A percentile compares a stretch with the other conserved stretches of the same genome.
Conservation (phyloP, 2,888 invertebrate species). For the Trachelus tabidus region DNA sequence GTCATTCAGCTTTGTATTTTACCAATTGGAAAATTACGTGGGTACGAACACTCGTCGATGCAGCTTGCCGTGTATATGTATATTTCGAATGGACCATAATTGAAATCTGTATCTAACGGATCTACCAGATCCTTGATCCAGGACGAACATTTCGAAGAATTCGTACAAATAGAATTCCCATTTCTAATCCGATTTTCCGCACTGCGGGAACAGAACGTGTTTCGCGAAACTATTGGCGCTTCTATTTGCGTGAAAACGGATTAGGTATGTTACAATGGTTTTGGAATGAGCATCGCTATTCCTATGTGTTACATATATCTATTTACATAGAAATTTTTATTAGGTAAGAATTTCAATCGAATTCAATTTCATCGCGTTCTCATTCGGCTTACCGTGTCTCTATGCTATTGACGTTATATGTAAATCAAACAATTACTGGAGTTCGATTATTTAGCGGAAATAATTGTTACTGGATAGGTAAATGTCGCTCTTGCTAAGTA, state of each 20-base stretch:
- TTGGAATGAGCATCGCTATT: background rate
- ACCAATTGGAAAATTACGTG: background rate
- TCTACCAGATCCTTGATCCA: background rate
- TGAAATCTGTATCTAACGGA: background rate
- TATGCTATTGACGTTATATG: background rate
- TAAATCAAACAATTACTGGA: background rate
- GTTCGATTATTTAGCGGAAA: background rate
- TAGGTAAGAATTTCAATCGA: background rate
- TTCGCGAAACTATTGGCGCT: background rate
- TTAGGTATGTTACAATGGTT: background rate
- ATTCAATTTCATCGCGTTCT: background rate
- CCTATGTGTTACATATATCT: background rate
- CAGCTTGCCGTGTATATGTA: background rate
- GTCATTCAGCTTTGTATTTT: background rate
- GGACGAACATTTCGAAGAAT: background rate
- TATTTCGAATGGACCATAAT: background rate
- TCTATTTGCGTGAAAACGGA: background rate
- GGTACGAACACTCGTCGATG: background rate
- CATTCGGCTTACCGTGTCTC: background rate
- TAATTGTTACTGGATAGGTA: background rate
- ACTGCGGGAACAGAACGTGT: background rate
- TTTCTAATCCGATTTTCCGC: background rate
- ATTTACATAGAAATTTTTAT: background rate
- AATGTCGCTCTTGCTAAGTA: background rate
- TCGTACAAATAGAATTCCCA: background rate